Evolutionary conservation across 2,888 invertebrate genomes (phyloP), one percentile per base, ranked within the genome.

Genomic region (Thereva nobilitata): DNA sequence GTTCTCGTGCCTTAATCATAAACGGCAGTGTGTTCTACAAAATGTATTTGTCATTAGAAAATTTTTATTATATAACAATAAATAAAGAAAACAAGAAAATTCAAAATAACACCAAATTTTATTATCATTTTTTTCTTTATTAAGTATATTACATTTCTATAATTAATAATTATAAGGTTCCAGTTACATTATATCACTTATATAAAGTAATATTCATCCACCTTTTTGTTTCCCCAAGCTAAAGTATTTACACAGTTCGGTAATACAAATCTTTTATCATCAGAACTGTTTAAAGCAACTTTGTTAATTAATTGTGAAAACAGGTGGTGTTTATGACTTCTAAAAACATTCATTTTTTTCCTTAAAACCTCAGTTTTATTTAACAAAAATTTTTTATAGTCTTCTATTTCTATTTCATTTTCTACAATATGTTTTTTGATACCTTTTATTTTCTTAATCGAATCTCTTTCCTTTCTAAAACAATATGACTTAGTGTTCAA

Each of bases 381-480:
- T 6, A 34, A 7, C 34, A 50, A 8, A 50, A 23, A 50, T 34
- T 50, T 50, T 50, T 12, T 52, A 52, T 34, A 52, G 7, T 50
- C 50, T 5, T 5, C 5, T 9, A 8, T 35, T 34, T 50, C 23
- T 7, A 50, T n/a, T 8, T 50, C 35, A 23, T 50, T 50, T 9
- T 6, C 9, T 4, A 50, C 50, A 50, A 50, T 35, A 23, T 9
- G 5, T 34, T n/a, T 50, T 34, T 50, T 50, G 12, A 50, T 50
- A 12, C 50, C 50, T 50, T 50, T 50, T 23, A 50, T 50, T n/a
- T 50, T 50, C 34, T 50, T 50, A 50, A 50, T 50, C 12, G 34
- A 23, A 50, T 50, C 50, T 23, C 9, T 50, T 6, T 4, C 9
- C 9, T 23, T 50, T 5, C 12, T 9, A 50, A 50, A 5, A 50